Conservation (phyloP, 2,113 vertebrate species). For the Triplophysa rosa region DNA sequence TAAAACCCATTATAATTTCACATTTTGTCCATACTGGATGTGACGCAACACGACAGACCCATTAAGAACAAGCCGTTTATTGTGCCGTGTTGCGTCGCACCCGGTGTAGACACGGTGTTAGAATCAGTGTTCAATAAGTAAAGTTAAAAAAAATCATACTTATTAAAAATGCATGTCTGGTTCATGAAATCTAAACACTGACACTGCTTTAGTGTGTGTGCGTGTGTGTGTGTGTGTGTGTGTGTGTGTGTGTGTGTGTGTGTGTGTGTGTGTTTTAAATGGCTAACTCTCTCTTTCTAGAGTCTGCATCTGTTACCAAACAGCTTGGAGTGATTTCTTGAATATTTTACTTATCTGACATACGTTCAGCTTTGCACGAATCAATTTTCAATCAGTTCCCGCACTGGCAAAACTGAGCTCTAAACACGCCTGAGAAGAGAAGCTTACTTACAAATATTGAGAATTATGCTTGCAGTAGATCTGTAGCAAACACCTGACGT, state of each 20-base stretch:
- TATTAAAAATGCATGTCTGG: constrained; percentile 27
- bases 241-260: constrained; percentile 23
- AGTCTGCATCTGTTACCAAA: constrained; percentile 8
- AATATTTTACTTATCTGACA: constrained; percentile 11
- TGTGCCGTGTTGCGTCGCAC: no score
- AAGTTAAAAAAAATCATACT: no score
- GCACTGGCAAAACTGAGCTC: neutral
- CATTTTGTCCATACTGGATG: no score
- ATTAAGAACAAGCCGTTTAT: no score
- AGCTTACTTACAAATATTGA: neutral
- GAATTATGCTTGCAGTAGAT: neutral
- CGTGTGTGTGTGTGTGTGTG: neutral
- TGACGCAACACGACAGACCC: no score
- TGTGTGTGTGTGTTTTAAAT: constrained; percentile 8
- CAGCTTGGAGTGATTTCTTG: constrained; percentile 1
- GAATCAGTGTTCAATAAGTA: no score
- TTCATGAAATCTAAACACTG: constrained; percentile 49
- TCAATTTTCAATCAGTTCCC: neutral
- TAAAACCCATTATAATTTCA: no score
- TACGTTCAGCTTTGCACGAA: neutral
- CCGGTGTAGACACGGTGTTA: no score
- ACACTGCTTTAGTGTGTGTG: constrained; percentile 31
- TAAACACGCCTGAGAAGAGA: neutral
- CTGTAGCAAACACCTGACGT: neutral
- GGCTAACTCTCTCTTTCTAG: constrained; percentile 9